These are phyloP conservation scores for Nesogale talazaci DNA, from an alignment of 2,113 vertebrate genomes.

Conservation along the genomic window DNA sequence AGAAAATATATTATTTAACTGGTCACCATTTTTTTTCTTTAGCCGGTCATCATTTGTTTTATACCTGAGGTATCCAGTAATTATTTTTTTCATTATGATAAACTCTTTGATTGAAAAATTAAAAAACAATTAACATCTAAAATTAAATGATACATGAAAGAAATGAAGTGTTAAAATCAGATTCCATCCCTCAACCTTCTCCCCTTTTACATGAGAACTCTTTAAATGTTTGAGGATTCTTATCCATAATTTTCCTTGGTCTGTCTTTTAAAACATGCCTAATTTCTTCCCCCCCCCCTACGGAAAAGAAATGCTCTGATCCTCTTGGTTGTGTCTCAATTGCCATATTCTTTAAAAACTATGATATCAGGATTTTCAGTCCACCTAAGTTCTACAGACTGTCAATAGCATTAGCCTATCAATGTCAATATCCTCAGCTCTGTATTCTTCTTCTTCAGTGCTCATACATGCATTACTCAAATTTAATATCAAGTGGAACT, in stretches of 20 bases:
- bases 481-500: slow-evolving; percentile 4
- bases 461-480: not conserved
- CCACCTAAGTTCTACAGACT: not conserved
- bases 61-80: not conserved
- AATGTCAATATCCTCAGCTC: not conserved
- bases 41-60: slow-evolving; percentile 28
- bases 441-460: not conserved
- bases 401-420: not conserved
- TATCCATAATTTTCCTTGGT: not conserved
- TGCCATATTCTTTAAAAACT: not conserved
- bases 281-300: not conserved
- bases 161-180: slow-evolving; percentile 28
- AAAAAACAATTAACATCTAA: not conserved
- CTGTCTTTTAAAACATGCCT: slow-evolving; percentile 1
- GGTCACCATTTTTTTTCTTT: slow-evolving; percentile 49
- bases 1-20: slow-evolving; percentile 42
- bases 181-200: not conserved
- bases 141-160: not conserved
- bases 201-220: not conserved
- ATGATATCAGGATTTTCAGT: too few species aligned
- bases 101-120: slow-evolving; percentile 1
- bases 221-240: slow-evolving; percentile 20
- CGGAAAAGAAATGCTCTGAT: slow-evolving; percentile 5
- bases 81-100: slow-evolving; percentile 20
- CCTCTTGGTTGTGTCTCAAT: slow-evolving; percentile 14